Conservation (phyloP, 2,113 vertebrate genomes). For the Pelodiscus sinensis region DNA sequence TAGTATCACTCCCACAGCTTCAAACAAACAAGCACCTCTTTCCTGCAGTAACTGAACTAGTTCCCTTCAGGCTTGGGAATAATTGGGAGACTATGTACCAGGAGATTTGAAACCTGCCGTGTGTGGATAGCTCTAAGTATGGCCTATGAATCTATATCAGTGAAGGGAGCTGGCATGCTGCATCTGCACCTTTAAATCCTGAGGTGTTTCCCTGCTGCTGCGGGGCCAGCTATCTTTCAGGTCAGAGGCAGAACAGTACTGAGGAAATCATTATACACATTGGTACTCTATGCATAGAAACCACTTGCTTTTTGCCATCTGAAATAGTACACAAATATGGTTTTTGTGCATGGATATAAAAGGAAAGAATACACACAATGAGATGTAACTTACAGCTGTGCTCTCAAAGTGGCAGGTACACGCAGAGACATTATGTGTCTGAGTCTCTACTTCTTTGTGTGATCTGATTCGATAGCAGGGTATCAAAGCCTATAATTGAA, state of each 20-base stretch:
- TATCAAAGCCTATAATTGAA: not conserved
- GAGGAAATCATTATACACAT: not conserved
- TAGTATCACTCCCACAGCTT: too few relatives aligned
- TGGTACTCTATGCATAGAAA: not conserved
- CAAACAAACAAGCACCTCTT: not conserved
- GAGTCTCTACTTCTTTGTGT: not conserved
- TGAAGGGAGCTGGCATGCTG: not conserved
- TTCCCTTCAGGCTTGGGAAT: too few relatives aligned
- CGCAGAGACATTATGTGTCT: not conserved
- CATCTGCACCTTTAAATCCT: not conserved
- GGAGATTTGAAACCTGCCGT: not conserved
- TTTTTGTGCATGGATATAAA: not conserved
- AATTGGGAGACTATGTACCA: not conserved
- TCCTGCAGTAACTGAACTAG: too few relatives aligned
- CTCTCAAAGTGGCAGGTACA: not conserved
- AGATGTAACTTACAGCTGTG: not conserved
- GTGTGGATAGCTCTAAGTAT: not conserved
- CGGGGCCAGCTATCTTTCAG: not conserved
- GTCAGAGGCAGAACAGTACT: not conserved
- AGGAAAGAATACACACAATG: not conserved
- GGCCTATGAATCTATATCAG: not conserved
- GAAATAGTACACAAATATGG: not conserved
- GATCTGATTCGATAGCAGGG: not conserved
- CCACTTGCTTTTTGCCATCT: not conserved
- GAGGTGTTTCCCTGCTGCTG: not conserved